Evolutionary conservation across 2,888 invertebrate genomes (phyloP).

Genomic region (Acleris emargana): DNA sequence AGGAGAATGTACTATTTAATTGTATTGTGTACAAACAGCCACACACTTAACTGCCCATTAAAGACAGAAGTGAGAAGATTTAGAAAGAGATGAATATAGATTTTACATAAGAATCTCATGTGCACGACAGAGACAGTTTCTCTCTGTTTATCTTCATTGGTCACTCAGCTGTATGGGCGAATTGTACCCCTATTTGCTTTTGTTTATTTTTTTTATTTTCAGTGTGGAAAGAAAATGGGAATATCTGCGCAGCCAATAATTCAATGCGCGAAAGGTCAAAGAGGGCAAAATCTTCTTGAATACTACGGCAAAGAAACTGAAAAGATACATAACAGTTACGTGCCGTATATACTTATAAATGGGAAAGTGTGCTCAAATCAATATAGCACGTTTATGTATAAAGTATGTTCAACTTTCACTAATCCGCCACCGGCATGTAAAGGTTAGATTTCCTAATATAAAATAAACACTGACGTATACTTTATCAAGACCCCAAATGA

Average conservation of each 20-base stretch:
- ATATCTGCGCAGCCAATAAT: slow-evolving; percentile 13
- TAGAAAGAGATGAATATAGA: too few species aligned
- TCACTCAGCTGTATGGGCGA: too few species aligned
- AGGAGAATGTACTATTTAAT: not conserved
- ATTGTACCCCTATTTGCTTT: not conserved
- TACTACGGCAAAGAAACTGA: slow-evolving; percentile 25
- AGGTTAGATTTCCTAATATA: not conserved
- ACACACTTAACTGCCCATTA: too few species aligned
- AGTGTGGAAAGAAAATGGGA: slow-evolving; percentile 27
- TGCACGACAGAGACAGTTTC: too few species aligned
- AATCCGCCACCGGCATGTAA: slow-evolving; percentile 17
- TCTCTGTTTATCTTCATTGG: too few species aligned
- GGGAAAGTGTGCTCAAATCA: not conserved
- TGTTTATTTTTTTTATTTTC: not conserved
- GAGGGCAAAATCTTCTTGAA: slow-evolving; percentile 24
- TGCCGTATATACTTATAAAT: slow-evolving; percentile 22
- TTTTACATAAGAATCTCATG: too few species aligned
- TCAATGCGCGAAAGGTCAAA: slow-evolving; percentile 20
- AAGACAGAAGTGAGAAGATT: too few species aligned
- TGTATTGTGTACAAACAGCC: not conserved
- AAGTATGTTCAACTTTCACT: slow-evolving; percentile 8
- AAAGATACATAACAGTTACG: not conserved
- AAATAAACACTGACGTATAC: too few species aligned
- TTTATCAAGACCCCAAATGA: too few species aligned
- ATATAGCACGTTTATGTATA: not conserved